These are phyloP conservation scores for Nothoprocta perdicaria DNA, from an alignment of 2,113 vertebrate genomes.

Conservation along the genomic window DNA sequence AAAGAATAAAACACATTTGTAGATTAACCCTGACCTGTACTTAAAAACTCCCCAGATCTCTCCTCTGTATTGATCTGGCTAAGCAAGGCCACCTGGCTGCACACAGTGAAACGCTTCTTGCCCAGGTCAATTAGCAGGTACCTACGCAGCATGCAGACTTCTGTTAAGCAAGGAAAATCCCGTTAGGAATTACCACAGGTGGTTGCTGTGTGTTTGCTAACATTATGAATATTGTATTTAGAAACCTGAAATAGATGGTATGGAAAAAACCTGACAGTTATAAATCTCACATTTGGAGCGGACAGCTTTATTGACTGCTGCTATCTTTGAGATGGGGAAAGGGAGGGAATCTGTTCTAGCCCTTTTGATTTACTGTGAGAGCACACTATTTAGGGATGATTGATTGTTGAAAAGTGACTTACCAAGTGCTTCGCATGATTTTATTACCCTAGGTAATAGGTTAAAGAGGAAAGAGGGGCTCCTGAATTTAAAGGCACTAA, in stretches of 20 bases:
- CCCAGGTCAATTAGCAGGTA: conserved; percentile 44
- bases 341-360: background rate
- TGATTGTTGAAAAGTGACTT: conserved; percentile 51
- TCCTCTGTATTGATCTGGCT: conserved; percentile 61
- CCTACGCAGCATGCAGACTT: conserved; percentile 27
- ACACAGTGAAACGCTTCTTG: conserved; percentile 44
- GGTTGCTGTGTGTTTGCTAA: background rate
- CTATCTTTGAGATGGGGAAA: conserved; percentile 4
- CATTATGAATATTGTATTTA: conserved; percentile 28
- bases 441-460: conserved; percentile 54
- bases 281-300: conserved; percentile 10
- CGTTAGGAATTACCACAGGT: background rate
- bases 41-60: conserved; percentile 34
- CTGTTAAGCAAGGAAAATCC: conserved; percentile 14
- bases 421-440: background rate
- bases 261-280: conserved; percentile 24
- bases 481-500: conserved; percentile 54
- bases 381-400: conserved; percentile 12
- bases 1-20: conserved; percentile 53
- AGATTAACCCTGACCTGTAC: conserved; percentile 50
- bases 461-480: conserved; percentile 46
- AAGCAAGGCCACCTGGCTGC: conserved; percentile 33
- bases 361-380: conserved; percentile 37
- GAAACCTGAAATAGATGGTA: conserved; percentile 11
- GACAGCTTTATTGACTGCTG: conserved; percentile 13